phyloP scores from a whole-genome alignment of 1,140 invertebrate species.

The Eueides isabella region DNA sequence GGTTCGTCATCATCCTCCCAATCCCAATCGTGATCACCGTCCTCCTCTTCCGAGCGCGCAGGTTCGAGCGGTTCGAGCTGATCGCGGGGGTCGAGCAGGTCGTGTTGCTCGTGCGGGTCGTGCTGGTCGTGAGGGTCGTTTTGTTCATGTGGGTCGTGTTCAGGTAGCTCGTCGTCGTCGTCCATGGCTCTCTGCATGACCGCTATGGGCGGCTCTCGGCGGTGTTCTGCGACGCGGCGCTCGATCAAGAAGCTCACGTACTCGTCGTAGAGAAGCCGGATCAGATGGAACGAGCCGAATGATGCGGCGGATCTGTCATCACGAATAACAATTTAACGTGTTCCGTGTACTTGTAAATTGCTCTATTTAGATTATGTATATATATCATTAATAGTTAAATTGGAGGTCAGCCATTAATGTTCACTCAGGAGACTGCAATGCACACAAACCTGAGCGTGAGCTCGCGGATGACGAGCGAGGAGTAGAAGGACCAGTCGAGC shows the following conservation, averaged over 20 bases:
- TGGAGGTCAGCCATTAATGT: too few species aligned
- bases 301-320: constrained; percentile 93
- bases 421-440: too few species aligned
- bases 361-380: too few species aligned
- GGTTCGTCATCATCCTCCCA: constrained; percentile 55
- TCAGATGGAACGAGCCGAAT: constrained; percentile 99
- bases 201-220: constrained; percentile 95
- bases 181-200: constrained; percentile 86
- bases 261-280: constrained; percentile 98
- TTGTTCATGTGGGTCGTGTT: constrained; percentile 23
- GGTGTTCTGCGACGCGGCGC: constrained; percentile 96
- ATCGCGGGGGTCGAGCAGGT: neutral
- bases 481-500: constrained; percentile 99
- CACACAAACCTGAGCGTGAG: constrained; percentile 64
- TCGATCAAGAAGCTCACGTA: constrained; percentile 99
- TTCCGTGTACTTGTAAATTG: too few species aligned
- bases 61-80: constrained; percentile 29
- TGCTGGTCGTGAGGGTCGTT: neutral
- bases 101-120: neutral
- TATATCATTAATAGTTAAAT: too few species aligned
- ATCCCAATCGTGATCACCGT: constrained; percentile 40
- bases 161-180: constrained; percentile 51
- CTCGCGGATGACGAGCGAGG: constrained; percentile 83
- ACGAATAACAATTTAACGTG: too few species aligned
- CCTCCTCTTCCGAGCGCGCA: constrained; percentile 46